These are phyloP conservation scores for Girardinichthys multiradiatus DNA, from an alignment of 2,113 vertebrate species.

Conservation along the genomic window DNA sequence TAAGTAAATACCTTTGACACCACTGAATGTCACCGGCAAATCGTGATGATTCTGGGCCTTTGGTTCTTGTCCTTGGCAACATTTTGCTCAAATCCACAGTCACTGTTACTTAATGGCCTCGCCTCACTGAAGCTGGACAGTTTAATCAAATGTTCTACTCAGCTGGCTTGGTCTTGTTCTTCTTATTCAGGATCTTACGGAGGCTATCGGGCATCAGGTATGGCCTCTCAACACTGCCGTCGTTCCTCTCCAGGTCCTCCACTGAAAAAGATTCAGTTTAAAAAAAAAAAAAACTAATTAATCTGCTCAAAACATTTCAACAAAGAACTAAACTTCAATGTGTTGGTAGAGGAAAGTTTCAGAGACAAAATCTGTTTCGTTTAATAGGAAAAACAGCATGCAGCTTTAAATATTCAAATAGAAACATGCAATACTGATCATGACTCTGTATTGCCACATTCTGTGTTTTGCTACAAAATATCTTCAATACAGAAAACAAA, in stretches of 20 bases:
- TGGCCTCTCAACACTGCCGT: slow-evolving; percentile 87
- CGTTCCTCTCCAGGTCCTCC: slow-evolving; percentile 95
- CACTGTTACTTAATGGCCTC: neutral
- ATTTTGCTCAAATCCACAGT: neutral
- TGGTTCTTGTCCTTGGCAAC: neutral
- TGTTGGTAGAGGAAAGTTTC: neutral
- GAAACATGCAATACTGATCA: neutral
- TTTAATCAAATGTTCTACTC: slow-evolving; percentile 13
- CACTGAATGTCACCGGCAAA: neutral
- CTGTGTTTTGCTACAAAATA: neutral
- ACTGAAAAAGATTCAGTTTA: slow-evolving; percentile 76
- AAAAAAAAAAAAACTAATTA: neutral
- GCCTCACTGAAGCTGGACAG: neutral
- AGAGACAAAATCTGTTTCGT: neutral
- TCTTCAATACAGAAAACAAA: neutral
- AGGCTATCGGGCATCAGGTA: slow-evolving; percentile 91
- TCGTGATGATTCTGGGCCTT: neutral
- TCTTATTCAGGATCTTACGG: slow-evolving; percentile 89
- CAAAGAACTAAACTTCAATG: neutral
- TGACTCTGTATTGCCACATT: neutral
- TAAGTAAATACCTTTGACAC: neutral
- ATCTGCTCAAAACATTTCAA: neutral
- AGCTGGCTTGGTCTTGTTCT: slow-evolving; percentile 74
- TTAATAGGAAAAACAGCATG: neutral
- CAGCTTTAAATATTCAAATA: slow-evolving; percentile 19